Base-by-base conservation (phyloP, 2,113 vertebrate species). In the Heliornis fulica region DNA sequence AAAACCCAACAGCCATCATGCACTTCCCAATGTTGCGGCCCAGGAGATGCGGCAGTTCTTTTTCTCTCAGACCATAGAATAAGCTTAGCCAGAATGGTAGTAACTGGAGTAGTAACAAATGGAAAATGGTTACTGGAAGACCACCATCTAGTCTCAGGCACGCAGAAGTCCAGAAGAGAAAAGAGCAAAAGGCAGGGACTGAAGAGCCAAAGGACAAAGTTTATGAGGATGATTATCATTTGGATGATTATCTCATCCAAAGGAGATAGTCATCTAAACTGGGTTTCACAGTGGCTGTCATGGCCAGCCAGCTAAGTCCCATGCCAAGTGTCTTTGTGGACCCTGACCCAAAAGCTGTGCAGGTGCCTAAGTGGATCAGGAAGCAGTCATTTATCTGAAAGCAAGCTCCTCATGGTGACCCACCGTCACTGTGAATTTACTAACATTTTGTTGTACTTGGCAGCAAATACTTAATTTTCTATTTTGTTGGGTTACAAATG, bases 221-320 rank as follows among this genome's bases (percentile, higher is more conserved):
- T 84, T 64, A n/a, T 41, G 43, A 43, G 11, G 22, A 17, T 69
- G 40, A 53, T n/a, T n/a, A n/a, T n/a, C n/a, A n/a, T 85, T 87
- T 53, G 11, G 1, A 11, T n/a, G n/a, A n/a, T n/a, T n/a, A n/a
- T n/a, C n/a, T n/a, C 9, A 40, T 28, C 11, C 51, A 64, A 34
- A 85, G 40, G 43, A 63, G 19, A 60, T 7, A 31, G 43, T 31
- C 43, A 36, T 11, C 36, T 72, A n/a, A 85, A 43, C 26, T 43
- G 40, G 36, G 11, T 29, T 41, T 56, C 43, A 18, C 22, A 70
- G 18, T 0, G 1, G 2, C 7, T 69, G 28, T 7, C 2, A 0
- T 45, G 11, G 17, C 72, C 40, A 77, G 6, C 11, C 22, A 48
- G 2, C 11, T 54, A 46, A 83, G 3, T 63, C 6, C 64, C 11